phyloP scores from a whole-genome alignment of 2,797 vertebrate species.

The Amblyraja radiata region DNA sequence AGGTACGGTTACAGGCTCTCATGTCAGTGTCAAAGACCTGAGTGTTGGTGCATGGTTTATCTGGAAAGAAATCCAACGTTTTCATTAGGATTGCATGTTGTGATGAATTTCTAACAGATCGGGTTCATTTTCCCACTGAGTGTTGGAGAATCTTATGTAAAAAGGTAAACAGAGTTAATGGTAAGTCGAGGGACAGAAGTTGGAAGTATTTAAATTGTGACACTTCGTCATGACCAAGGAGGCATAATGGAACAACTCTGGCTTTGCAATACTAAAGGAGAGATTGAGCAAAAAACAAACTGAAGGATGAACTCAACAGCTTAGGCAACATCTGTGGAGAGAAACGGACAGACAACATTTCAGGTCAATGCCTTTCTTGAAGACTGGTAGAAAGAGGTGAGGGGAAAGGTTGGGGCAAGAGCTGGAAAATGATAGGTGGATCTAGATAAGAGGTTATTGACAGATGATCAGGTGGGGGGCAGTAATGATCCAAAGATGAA shows the following conservation, averaged over 20 bases:
- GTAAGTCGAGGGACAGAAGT: neutral
- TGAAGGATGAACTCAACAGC: too few relatives aligned
- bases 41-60: conserved; percentile 50
- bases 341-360: too few relatives aligned
- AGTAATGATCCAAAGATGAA: too few relatives aligned
- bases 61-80: neutral
- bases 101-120: neutral
- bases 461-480: too few relatives aligned
- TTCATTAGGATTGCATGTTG: neutral
- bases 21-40: conserved; percentile 52
- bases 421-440: too few relatives aligned
- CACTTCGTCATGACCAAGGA: neutral
- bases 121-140: neutral
- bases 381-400: too few relatives aligned
- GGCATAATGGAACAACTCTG: neutral
- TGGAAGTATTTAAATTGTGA: neutral
- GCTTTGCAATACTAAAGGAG: neutral
- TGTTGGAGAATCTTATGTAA: neutral
- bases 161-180: neutral
- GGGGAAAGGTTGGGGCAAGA: too few relatives aligned
- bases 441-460: too few relatives aligned
- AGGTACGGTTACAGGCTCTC: conserved; percentile 55
- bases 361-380: too few relatives aligned
- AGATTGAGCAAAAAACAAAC: neutral
- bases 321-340: too few relatives aligned